Conservation (phyloP, 2,888 invertebrate genomes). For the Lasioglossum marginatum region DNA sequence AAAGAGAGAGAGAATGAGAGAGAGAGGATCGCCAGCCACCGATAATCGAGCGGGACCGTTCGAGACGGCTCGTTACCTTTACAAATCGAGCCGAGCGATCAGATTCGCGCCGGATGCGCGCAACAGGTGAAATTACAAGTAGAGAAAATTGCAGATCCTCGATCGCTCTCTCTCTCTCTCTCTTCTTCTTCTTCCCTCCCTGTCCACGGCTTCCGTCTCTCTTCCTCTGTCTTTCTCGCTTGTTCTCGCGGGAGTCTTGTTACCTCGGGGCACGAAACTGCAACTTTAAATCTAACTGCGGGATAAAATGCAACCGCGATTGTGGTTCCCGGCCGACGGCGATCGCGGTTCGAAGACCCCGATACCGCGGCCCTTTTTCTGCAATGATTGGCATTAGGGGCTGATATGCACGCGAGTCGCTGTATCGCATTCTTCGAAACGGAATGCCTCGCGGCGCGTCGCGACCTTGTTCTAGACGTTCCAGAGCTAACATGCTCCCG, state of each 20-base stretch:
- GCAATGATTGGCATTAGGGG: not conserved
- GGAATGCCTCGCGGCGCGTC: not conserved
- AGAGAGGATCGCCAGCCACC: slow-evolving; percentile 28
- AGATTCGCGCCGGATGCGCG: slow-evolving; percentile 75
- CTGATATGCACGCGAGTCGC: not conserved
- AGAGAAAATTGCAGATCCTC: slow-evolving; percentile 73
- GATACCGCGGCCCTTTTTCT: not conserved
- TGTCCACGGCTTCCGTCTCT: slow-evolving; percentile 16
- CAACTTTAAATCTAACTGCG: slow-evolving; percentile 13
- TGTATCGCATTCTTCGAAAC: not conserved
- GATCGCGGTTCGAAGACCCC: not conserved
- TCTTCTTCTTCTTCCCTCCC: slow-evolving; percentile 20
- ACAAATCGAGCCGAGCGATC: slow-evolving; percentile 69
- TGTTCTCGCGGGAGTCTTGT: not conserved
- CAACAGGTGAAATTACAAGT: slow-evolving; percentile 79
- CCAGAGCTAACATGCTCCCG: no score
- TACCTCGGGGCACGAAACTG: not conserved
- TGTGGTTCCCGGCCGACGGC: slow-evolving; percentile 18
- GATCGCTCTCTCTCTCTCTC: slow-evolving; percentile 21
- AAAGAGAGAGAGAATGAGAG: not conserved
- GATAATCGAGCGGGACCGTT: slow-evolving; percentile 58
- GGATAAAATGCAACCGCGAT: not conserved
- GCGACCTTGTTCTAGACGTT: not conserved
- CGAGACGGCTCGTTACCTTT: slow-evolving; percentile 70
- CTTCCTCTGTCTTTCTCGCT: not conserved